Evolutionary conservation across 2,888 invertebrate species (phyloP), one percentile per base, ranked within the genome.

Genomic region (Meandrusa payeni): DNA sequence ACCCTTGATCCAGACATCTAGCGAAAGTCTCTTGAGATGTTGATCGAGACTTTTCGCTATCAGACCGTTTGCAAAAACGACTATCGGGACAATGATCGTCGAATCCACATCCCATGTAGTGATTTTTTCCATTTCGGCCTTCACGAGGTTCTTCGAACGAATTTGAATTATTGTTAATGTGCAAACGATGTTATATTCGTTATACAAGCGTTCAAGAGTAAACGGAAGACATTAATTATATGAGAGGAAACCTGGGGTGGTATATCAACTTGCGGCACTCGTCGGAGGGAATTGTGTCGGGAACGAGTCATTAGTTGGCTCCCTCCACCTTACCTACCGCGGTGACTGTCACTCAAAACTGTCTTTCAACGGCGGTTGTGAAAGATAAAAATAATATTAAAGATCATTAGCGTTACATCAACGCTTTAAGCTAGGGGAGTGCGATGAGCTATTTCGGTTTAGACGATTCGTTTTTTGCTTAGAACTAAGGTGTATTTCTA

Each of bases 251-350:
- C 61, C 61, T 59, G 58, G 64, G 59, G 61, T 57, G 53, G 57
- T 56, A 55, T 52, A 52, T 51, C 52, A 48, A 47, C 54, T 51
- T 59, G 57, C 59, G 52, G 57, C 55, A 62, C 54, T 55, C 52
- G 54, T 60, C 57, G 44, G 50, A 24, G 36, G 39, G 40, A 37
- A 31, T 73, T 64, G 73, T 67, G 70, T 62, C 55, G 64, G 65
- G 72, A 76, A 79, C 73, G 69, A 68, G 69, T 77, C 81, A 83
- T 83, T 83, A 83, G 68, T 65, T 51, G 52, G 64, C 68, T 71
- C 76, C 72, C 73, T 71, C 72, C 68, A 73, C 71, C 69, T 74
- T 77, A 85, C 86, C 86, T 86, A 86, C 86, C 78, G 79, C 86
- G 64, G 62, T 59, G 86, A 63, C 64, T 69, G 80, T 85, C 86